Evolutionary conservation across 2,888 invertebrate species (phyloP).

Genomic region (Drosophila flavopinicola): DNA sequence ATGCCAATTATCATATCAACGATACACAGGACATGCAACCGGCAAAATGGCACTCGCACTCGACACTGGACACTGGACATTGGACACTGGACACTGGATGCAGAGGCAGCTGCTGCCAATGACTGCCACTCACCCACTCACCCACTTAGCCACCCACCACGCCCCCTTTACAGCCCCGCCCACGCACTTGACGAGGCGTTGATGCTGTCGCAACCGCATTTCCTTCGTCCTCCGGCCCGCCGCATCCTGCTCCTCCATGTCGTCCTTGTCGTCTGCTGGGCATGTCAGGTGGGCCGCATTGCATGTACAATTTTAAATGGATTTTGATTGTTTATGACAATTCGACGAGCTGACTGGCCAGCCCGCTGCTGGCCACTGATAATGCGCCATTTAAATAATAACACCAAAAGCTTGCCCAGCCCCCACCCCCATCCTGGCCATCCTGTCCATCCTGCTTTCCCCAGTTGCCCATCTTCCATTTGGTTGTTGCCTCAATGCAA

Average conservation of each 20-base stretch:
- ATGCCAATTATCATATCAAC: conserved; percentile 82
- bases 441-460: not conserved
- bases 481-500: conserved; percentile 50
- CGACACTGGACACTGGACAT: too few relatives aligned
- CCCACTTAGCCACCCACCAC: too few relatives aligned
- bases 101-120: conserved; percentile 55
- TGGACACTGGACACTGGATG: conserved; percentile 6
- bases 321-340: conserved; percentile 82
- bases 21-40: conserved; percentile 65
- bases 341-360: conserved; percentile 73
- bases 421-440: too few relatives aligned
- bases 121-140: conserved; percentile 13
- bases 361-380: conserved; percentile 74
- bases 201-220: conserved; percentile 58
- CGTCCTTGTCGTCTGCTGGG: conserved; percentile 19
- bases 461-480: conserved; percentile 24
- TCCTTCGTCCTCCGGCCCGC: not conserved
- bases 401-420: conserved; percentile 42
- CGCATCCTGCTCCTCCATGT: conserved; percentile 9
- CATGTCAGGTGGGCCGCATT: conserved; percentile 52
- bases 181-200: conserved; percentile 75
- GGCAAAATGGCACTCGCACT: too few relatives aligned
- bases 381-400: conserved; percentile 77
- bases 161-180: conserved; percentile 26
- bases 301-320: conserved; percentile 82